Conservation (phyloP, 2,888 invertebrate species). For the Sturmia bella region DNA sequence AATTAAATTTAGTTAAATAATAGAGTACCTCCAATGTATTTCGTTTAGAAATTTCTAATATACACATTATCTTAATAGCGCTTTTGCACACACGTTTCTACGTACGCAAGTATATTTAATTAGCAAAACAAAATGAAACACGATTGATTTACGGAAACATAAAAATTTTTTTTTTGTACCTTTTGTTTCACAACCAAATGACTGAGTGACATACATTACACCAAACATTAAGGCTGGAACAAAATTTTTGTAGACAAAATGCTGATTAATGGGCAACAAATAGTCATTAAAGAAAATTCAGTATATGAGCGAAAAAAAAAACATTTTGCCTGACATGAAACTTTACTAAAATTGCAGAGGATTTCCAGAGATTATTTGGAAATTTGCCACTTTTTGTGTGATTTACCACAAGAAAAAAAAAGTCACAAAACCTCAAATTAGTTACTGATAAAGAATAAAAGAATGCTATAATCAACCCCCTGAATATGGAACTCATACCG, state of each 20-base stretch:
- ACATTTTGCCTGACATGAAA: conserved; percentile 16
- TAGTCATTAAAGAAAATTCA: conserved; percentile 20
- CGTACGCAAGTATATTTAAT: background rate
- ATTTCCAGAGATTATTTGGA: conserved; percentile 64
- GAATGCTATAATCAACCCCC: conserved; percentile 67
- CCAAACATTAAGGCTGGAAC: conserved; percentile 51
- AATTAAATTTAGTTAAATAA: no score
- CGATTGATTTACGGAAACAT: conserved; percentile 13
- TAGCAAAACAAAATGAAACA: conserved; percentile 1
- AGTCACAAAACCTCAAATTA: conserved; percentile 34
- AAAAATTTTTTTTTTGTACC: conserved; percentile 7
- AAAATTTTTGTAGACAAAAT: conserved; percentile 39
- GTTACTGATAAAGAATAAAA: conserved; percentile 61
- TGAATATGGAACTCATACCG: conserved; percentile 53
- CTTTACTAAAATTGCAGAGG: conserved; percentile 36
- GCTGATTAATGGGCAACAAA: conserved; percentile 57
- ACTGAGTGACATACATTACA: background rate
- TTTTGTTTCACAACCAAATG: conserved; percentile 49
- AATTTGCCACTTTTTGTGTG: conserved; percentile 67
- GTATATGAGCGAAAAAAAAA: conserved; percentile 17
- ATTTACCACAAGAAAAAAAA: conserved; percentile 32
- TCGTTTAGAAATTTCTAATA: background rate
- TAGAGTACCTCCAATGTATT: no score
- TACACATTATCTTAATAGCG: conserved; percentile 4
- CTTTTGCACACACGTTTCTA: background rate